Evolutionary conservation across 2,113 vertebrate genomes (phyloP).

Genomic region (Cyprinodon tularosa): DNA sequence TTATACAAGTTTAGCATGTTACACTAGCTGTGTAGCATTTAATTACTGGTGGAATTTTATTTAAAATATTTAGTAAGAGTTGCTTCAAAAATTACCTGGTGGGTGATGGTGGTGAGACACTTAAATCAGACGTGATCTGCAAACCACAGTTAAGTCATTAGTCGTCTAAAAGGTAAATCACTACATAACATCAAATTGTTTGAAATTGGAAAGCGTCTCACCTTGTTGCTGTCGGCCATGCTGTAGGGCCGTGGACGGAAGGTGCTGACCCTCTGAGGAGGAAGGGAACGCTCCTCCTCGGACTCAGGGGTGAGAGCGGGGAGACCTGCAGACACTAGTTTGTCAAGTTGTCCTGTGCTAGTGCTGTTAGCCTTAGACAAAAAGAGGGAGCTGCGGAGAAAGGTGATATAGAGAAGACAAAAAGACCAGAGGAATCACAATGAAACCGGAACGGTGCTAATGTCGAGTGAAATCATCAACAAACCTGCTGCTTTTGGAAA

Average conservation of each 20-base stretch:
- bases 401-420: slow-evolving; percentile 10
- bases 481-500: slow-evolving; percentile 48
- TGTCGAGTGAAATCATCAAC: slow-evolving; percentile 34
- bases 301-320: slow-evolving; percentile 67
- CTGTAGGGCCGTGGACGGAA: slow-evolving; percentile 86
- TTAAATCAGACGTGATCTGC: slow-evolving; percentile 72
- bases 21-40: too few species aligned
- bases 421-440: background rate
- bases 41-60: too few species aligned
- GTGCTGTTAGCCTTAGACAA: slow-evolving; percentile 78
- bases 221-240: slow-evolving; percentile 83
- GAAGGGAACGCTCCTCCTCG: slow-evolving; percentile 67
- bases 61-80: background rate
- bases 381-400: slow-evolving; percentile 63
- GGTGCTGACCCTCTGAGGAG: slow-evolving; percentile 78
- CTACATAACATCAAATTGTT: too few species aligned
- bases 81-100: slow-evolving; percentile 70
- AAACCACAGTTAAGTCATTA: slow-evolving; percentile 5
- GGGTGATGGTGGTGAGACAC: slow-evolving; percentile 73
- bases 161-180: background rate
- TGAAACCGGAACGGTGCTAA: slow-evolving; percentile 11
- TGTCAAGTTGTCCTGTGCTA: slow-evolving; percentile 81
- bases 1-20: too few species aligned
- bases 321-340: slow-evolving; percentile 60
- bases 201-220: slow-evolving; percentile 38